phyloP scores from a whole-genome alignment of 1,140 invertebrate species.

The Drosophila willistoni region DNA sequence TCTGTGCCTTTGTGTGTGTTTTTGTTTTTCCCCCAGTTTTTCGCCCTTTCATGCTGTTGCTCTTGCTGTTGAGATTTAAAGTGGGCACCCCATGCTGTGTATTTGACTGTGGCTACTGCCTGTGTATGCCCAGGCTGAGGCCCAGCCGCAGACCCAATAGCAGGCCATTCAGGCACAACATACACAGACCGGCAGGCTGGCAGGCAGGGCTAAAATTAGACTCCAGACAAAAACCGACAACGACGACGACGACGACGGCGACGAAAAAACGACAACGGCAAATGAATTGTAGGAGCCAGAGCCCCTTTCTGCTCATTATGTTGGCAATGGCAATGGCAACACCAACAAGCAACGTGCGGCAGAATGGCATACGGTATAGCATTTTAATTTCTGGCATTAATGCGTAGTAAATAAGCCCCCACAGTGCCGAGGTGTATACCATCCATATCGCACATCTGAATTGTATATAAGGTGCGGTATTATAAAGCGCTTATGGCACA shows the following conservation, averaged over 20 bases:
- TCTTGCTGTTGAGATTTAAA: constrained; percentile 57
- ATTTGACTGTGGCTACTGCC: constrained; percentile 50
- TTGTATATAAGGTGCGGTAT: constrained; percentile 25
- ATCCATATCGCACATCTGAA: constrained; percentile 26
- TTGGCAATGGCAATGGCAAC: constrained; percentile 53
- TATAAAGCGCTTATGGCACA: constrained; percentile 44
- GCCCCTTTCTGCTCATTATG: constrained; percentile 51
- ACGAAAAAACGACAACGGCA: neutral
- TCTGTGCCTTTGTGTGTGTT: constrained; percentile 14
- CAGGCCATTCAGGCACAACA: constrained; percentile 26
- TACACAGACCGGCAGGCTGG: neutral
- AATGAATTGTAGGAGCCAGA: constrained; percentile 34
- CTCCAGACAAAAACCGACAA: constrained; percentile 56
- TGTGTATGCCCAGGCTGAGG: constrained; percentile 10
- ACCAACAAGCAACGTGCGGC: constrained; percentile 23
- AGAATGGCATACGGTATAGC: constrained; percentile 47
- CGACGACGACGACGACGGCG: constrained; percentile 14
- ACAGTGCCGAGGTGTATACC: neutral
- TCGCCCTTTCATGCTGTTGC: constrained; percentile 23
- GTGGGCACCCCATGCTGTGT: constrained; percentile 72
- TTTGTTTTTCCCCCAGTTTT: constrained; percentile 40
- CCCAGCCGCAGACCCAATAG: neutral
- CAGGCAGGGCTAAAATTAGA: constrained; percentile 66
- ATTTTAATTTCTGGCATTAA: constrained; percentile 74
- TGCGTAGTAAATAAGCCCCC: constrained; percentile 61